These are phyloP conservation scores for Taenaris catops DNA, from an alignment of 2,888 invertebrate species.

Conservation along the genomic window DNA sequence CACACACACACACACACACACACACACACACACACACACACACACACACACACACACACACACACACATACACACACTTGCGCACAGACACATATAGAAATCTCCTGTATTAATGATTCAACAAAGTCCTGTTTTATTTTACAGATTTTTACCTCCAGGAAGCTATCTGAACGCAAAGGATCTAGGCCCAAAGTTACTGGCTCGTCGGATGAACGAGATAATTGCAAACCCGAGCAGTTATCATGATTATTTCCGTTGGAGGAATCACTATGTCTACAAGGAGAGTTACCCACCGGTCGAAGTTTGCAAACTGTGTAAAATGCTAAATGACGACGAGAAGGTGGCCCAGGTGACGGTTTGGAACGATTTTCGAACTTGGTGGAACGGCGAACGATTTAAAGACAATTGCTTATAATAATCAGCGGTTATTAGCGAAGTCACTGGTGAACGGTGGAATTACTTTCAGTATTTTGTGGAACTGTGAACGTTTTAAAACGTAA, in stretches of 20 bases:
- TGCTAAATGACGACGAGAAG: constrained; percentile 25
- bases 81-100: too few relatives aligned
- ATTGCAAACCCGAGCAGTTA: constrained; percentile 28
- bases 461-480: too few relatives aligned
- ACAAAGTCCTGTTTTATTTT: constrained; percentile 10
- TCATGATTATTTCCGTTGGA: constrained; percentile 36
- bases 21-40: too few relatives aligned
- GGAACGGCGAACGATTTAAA: constrained; percentile 25
- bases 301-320: constrained; percentile 30
- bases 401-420: constrained; percentile 20
- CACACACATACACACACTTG: too few relatives aligned
- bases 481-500: too few relatives aligned
- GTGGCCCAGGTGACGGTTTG: constrained; percentile 20
- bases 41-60: too few relatives aligned
- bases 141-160: constrained; percentile 31
- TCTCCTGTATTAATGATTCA: too few relatives aligned
- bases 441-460: too few relatives aligned
- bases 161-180: constrained; percentile 33
- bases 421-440: too few relatives aligned
- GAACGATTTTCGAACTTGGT: constrained; percentile 27
- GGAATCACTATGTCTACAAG: constrained; percentile 31
- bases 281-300: constrained; percentile 21
- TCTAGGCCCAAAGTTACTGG: constrained; percentile 29
- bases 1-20: too few relatives aligned
- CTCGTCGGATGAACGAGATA: constrained; percentile 30